Evolutionary conservation across 1,140 invertebrate species (phyloP).

Genomic region (Aplysia californica): DNA sequence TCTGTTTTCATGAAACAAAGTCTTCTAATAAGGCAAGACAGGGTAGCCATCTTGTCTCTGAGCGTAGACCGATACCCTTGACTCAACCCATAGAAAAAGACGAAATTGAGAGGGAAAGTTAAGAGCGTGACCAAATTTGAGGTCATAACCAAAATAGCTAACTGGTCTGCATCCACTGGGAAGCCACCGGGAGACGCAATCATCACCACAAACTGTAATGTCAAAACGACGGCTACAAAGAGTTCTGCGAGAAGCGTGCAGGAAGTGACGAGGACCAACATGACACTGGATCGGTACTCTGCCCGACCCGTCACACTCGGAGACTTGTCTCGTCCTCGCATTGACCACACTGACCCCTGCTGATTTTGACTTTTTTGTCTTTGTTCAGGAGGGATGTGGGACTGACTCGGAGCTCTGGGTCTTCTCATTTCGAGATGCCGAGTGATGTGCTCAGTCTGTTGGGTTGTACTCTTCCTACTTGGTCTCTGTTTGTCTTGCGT

Average conservation of each 20-base stretch:
- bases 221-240: not conserved
- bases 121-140: not conserved
- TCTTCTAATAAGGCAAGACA: not conserved
- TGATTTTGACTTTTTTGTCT: too few relatives aligned
- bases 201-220: not conserved
- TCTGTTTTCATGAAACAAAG: too few relatives aligned
- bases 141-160: not conserved
- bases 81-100: constrained; percentile 15
- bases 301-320: too few relatives aligned
- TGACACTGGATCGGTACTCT: not conserved
- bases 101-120: constrained; percentile 4
- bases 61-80: not conserved
- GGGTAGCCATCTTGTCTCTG: not conserved
- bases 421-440: too few relatives aligned
- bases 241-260: constrained; percentile 2
- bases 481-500: too few relatives aligned
- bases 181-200: not conserved
- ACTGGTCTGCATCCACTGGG: not conserved
- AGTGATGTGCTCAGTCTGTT: too few relatives aligned
- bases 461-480: too few relatives aligned
- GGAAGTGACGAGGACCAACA: constrained; percentile 1
- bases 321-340: too few relatives aligned
- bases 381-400: too few relatives aligned
- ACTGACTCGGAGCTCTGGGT: too few relatives aligned
- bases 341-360: too few relatives aligned